Conservation (phyloP, 2,797 vertebrate genomes). For the Lemur catta region DNA sequence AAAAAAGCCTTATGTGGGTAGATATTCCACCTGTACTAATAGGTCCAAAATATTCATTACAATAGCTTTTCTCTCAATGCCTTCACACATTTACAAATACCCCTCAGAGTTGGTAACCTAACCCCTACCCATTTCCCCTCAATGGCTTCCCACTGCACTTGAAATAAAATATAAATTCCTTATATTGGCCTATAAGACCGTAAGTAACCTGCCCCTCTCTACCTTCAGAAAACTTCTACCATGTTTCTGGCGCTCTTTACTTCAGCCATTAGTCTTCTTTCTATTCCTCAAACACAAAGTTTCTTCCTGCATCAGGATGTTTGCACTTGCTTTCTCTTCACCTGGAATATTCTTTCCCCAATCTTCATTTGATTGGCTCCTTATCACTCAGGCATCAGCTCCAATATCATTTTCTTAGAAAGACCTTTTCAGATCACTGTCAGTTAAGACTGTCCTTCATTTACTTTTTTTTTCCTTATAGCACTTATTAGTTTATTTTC, state of each 20-base stretch:
- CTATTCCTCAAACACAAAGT: neutral
- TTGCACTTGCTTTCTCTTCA: neutral
- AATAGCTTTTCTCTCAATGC: neutral
- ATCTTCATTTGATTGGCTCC: constrained; percentile 7
- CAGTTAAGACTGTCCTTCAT: neutral
- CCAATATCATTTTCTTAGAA: neutral
- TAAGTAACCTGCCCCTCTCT: neutral
- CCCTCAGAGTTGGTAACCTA: neutral
- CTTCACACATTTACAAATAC: neutral
- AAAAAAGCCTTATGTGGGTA: neutral
- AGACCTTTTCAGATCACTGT: neutral
- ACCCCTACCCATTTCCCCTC: neutral
- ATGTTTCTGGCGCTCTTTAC: neutral
- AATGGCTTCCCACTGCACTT: neutral
- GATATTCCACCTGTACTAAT: neutral
- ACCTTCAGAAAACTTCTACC: neutral
- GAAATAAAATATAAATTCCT: neutral
- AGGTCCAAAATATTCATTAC: neutral
- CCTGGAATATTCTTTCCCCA: neutral
- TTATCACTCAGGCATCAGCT: neutral
- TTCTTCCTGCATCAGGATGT: neutral
- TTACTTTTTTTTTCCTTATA: neutral
- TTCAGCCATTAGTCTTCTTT: neutral
- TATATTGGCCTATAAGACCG: neutral
- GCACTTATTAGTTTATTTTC: neutral